Conservation (phyloP, 2,888 invertebrate genomes). For the Synergus umbraculus region DNA sequence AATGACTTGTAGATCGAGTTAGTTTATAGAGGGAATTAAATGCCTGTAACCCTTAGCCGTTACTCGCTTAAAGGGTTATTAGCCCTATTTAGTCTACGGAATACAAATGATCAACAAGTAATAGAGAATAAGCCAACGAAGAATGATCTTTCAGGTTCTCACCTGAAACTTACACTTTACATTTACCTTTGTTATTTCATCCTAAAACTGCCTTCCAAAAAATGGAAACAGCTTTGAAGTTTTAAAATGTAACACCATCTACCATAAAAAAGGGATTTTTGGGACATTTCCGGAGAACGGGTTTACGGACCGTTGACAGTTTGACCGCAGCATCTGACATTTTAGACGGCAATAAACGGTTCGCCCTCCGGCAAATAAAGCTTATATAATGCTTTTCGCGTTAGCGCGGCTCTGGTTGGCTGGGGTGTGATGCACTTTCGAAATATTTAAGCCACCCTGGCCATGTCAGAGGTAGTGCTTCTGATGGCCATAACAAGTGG, state of each 20-base stretch:
- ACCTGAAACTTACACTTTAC: not conserved
- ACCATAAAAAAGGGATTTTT: not conserved
- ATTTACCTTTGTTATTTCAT: not conserved
- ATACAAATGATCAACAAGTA: constrained; percentile 74
- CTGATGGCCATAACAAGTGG: constrained; percentile 56
- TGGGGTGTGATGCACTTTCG: constrained; percentile 59
- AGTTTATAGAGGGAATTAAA: constrained; percentile 60
- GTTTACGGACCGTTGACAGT: constrained; percentile 27
- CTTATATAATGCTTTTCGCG: constrained; percentile 64
- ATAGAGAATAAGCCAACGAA: not conserved
- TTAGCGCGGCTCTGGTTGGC: constrained; percentile 57
- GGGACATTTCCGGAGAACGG: constrained; percentile 20
- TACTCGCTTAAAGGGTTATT: constrained; percentile 69
- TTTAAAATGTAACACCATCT: not conserved
- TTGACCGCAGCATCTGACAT: constrained; percentile 58
- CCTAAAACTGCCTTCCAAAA: not conserved
- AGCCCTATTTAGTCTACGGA: constrained; percentile 67
- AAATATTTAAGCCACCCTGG: constrained; percentile 61
- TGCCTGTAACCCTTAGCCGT: constrained; percentile 69
- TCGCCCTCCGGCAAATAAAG: constrained; percentile 66
- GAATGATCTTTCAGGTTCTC: no score
- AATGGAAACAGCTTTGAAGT: not conserved
- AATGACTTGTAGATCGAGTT: constrained; percentile 44
- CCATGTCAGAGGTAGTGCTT: constrained; percentile 48
- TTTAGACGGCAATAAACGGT: constrained; percentile 71